Base-by-base conservation (phyloP, 2,888 invertebrate species). In the Microplitis manilae region DNA sequence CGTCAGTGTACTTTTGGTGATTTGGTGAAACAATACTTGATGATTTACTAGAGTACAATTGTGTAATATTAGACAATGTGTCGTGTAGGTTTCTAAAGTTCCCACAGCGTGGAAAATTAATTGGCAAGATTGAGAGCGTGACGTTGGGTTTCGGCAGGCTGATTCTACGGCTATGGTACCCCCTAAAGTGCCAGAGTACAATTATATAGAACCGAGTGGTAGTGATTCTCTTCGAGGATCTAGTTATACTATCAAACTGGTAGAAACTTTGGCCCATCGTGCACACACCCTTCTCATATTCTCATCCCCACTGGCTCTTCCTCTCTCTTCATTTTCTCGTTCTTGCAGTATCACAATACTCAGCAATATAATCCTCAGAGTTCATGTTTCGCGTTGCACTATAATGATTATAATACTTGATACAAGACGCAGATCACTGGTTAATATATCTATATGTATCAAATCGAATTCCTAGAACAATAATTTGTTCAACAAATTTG, bases 161-260 rank as follows among this genome's bases (percentile, higher is more conserved):
- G 64, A 50, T 72, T 72, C 72, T 64, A 72, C 40, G 15, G 20
- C 7, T 68, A 68, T 59, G 39, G 62, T 41, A 61, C 41, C 64
- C 6, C 60, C 41, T 38, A 20, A 59, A 73, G 39, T 67, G 65
- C 30, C 59, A 39, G 20, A 50, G 73, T 41, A 67, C 67, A 73
- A 73, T 73, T 20, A 73, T 72, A 72, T 50, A 64, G 38, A 20
- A 59, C 67, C 67, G 39, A 38, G n/a, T 67, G 73, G 38, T n/a
- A 67, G 38, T 38, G 61, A 73, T 73, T 67, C 73, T 73, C 50
- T 5, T 50, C 67, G 50, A 59, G 73, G 59, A 67, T 67, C 6
- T 38, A 9, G 17, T 38, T 67, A 73, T 73, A 30, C 13, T 13
- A 50, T 8, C 50, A 50, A 50, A 50, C 50, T 50, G 50, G 50